A percentile compares a stretch with the other conserved stretches of the same genome.
These are phyloP conservation scores for Hestina assimilis DNA, from an alignment of 1,140 invertebrate species.

Conservation along the genomic window DNA sequence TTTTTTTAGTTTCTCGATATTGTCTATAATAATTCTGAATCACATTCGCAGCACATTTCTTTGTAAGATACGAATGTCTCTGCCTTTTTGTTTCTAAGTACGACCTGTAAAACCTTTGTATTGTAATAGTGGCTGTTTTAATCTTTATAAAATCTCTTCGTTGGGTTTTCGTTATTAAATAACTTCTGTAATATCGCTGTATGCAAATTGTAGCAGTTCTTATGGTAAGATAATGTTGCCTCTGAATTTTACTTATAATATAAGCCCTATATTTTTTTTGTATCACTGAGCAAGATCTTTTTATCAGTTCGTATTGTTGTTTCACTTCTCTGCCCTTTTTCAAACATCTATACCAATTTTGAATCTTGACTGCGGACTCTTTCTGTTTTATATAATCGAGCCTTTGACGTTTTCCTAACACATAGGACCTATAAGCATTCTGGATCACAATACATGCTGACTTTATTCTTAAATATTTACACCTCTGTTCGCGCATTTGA, in stretches of 20 bases:
- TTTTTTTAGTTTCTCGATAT: slow-evolving; percentile 39
- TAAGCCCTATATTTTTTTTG: slow-evolving; percentile 58
- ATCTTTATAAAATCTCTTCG: slow-evolving; percentile 47
- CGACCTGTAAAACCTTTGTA: slow-evolving; percentile 77
- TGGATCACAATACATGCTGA: slow-evolving; percentile 51
- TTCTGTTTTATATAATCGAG: slow-evolving; percentile 44
- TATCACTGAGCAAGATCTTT: slow-evolving; percentile 49
- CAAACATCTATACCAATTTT: slow-evolving; percentile 65
- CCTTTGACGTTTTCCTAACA: slow-evolving; percentile 44
- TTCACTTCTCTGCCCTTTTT: slow-evolving; percentile 42
- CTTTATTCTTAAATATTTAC: slow-evolving; percentile 46
- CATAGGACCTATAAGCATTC: slow-evolving; percentile 52
- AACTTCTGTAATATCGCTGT: slow-evolving; percentile 71
- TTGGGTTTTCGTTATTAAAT: slow-evolving; percentile 50
- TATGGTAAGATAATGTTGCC: slow-evolving; percentile 43
- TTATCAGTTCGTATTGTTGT: slow-evolving; percentile 25
- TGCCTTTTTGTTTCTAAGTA: slow-evolving; percentile 48
- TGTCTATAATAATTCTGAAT: slow-evolving; percentile 70
- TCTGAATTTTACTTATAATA: slow-evolving; percentile 42
- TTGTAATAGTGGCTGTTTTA: slow-evolving; percentile 43
- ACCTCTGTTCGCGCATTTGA: slow-evolving; percentile 55
- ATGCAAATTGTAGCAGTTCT: slow-evolving; percentile 55
- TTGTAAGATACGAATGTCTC: slow-evolving; percentile 58
- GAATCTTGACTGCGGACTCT: slow-evolving; percentile 50
- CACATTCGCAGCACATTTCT: slow-evolving; percentile 40